These are phyloP conservation scores for Aquatica leii DNA, from an alignment of 2,888 invertebrate genomes.

Conservation along the genomic window DNA sequence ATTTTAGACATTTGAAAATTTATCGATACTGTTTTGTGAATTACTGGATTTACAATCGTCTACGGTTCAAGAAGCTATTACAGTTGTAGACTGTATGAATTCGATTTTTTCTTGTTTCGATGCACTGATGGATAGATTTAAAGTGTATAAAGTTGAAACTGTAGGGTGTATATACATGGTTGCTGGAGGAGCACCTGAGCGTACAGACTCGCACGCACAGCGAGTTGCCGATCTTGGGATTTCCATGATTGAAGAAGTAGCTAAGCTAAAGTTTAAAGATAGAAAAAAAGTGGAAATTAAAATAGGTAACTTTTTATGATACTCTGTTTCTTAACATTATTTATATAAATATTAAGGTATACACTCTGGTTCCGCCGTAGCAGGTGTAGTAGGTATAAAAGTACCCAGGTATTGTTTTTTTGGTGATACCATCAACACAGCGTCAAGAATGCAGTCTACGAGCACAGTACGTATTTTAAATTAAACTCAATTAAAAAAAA, in stretches of 20 bases:
- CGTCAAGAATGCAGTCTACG: slow-evolving; percentile 86
- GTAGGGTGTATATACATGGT: slow-evolving; percentile 90
- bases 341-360: slow-evolving; percentile 68
- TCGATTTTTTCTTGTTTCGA: slow-evolving; percentile 85
- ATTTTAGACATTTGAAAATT: slow-evolving; percentile 74
- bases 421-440: slow-evolving; percentile 91
- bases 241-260: slow-evolving; percentile 73
- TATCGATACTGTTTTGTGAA: slow-evolving; percentile 81
- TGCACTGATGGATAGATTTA: slow-evolving; percentile 78
- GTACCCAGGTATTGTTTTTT: slow-evolving; percentile 89
- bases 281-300: slow-evolving; percentile 66
- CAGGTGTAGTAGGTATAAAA: slow-evolving; percentile 85
- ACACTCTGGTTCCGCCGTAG: slow-evolving; percentile 88
- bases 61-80: slow-evolving; percentile 70
- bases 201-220: slow-evolving; percentile 74
- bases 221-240: slow-evolving; percentile 80
- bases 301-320: slow-evolving; percentile 63
- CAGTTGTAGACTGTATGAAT: slow-evolving; percentile 83
- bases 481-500: too few relatives aligned
- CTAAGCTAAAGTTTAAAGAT: slow-evolving; percentile 62
- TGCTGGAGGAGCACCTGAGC: slow-evolving; percentile 86
- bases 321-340: too few relatives aligned
- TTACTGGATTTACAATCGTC: slow-evolving; percentile 66
- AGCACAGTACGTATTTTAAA: slow-evolving; percentile 61
- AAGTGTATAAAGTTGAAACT: slow-evolving; percentile 92